Base-by-base conservation (phyloP, 2,113 vertebrate species). In the Morphnarchus princeps region DNA sequence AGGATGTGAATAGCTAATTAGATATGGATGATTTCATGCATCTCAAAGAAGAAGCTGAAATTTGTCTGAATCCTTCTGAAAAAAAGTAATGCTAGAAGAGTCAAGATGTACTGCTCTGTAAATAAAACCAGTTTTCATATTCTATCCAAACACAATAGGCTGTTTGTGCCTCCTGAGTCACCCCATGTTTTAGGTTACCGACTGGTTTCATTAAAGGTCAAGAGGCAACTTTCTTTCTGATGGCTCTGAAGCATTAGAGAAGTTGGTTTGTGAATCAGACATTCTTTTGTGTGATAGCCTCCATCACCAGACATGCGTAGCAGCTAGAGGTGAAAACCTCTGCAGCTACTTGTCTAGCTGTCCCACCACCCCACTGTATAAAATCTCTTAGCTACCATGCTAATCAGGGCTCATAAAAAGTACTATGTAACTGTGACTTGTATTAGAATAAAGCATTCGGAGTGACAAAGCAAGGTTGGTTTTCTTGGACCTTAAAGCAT, bases 1-100 rank as follows among this genome's bases (percentile, higher is more conserved):
- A 85, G 78, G 62, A 88, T 95, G 57, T 93, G 84, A 97, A 96
- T 90, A 94, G 65, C 57, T 96, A 90, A 93, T 89, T 91, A 91
- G 65, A 96, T 94, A 89, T 96, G 89, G 77, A 82, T 78, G 63
- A 89, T 63, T 92, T 95, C 61, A 84, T 87, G 47, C 52, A 91
- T 82, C 29, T 42, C 19, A 87, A 87, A 96, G 52, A 94, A 38
- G 50, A 59, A 93, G 47, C 42, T 74, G 59, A 82, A 94, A 89
- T 89, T 87, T 89, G 69, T 18, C 18, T 82, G 50, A 84, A 82
- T 58, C 28, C 31, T 67, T 92, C n/a, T 25, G 34, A 70, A 59
- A 82, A 58, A 25, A 74, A 32, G 5, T 45, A 36, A 17, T 57
- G 6, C 3, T 66, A 31, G 67, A 90, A 73, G 15, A 81, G 59